Base-by-base conservation (phyloP, 1,140 invertebrate genomes). In the Drosophila nikananu region DNA sequence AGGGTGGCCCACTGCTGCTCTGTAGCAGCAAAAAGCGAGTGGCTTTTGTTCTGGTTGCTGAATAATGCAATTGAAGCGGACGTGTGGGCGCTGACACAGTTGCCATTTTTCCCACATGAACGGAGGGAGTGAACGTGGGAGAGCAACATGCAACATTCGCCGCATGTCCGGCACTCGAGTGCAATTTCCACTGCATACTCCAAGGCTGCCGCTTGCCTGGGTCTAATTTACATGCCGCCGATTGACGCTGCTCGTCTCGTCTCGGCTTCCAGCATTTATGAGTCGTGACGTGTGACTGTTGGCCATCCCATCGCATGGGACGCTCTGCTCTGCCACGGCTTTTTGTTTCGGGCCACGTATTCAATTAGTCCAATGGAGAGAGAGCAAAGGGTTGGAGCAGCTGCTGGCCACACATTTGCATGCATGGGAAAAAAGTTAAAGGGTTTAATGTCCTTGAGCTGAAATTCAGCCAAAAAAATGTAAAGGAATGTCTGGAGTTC, bases 151-250 rank as follows among this genome's bases (percentile, higher is more conserved):
- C 83, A 75, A 82, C 83, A 83, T 62, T 71, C 63, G 59, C 48
- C 65, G 32, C 79, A 63, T 75, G 82, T 78, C 81, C 81, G 66
- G 63, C 66, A 41, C 52, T 52, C 19, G n/a, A 57, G 52, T 55
- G 51, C 59, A 68, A 73, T 72, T 86, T 82, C 12, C 80, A 79
- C 79, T 63, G 83, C 83, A 83, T 77, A 86, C 83, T 89, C 83
- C 83, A 86, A 86, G 83, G 83, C 75, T 63, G 35, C 17, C 58
- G 12, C 59, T 63, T 1, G 49, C 41, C 63, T 63, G n/a, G 59
- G 27, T 70, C 77, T 83, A 83, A 86, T 86, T 86, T 86, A 70
- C 83, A 86, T 86, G 80, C 72, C n/a, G n/a, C 13, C 71, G 77
- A 87, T 83, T 87, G 84, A 75, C 67, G 51, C 65, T 77, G 23